Percentiles rank a stretch among this genome's conserved stretches.
Conservation (phyloP, 2,888 invertebrate species). For the Bombyx huttoni region DNA sequence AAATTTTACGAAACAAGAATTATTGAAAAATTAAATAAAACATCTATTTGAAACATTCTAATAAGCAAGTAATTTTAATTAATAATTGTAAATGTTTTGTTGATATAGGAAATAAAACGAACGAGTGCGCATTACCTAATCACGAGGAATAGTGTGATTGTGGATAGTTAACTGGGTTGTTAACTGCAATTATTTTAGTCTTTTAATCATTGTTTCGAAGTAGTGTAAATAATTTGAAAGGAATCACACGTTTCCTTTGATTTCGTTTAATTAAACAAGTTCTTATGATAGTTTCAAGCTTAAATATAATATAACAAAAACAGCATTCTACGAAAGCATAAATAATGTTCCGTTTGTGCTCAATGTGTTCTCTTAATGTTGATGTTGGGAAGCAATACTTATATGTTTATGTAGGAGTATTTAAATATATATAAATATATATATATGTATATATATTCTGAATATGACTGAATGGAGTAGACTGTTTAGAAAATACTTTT, state of each 20-base stretch:
- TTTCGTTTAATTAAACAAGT: background rate
- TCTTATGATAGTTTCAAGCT: background rate
- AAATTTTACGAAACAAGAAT: too few relatives aligned
- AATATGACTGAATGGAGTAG: slow-evolving; percentile 26
- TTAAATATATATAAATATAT: slow-evolving; percentile 6
- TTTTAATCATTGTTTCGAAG: too few relatives aligned
- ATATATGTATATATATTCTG: too few relatives aligned
- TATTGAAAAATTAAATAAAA: too few relatives aligned
- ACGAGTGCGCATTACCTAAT: too few relatives aligned
- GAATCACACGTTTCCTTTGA: background rate
- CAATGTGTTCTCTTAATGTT: slow-evolving; percentile 26
- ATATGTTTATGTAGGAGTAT: slow-evolving; percentile 13
- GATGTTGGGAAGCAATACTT: slow-evolving; percentile 22
- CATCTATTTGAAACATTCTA: too few relatives aligned
- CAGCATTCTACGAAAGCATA: slow-evolving; percentile 36
- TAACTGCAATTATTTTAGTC: too few relatives aligned
- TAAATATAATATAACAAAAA: slow-evolving; percentile 6
- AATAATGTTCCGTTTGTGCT: slow-evolving; percentile 29
- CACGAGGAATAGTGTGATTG: too few relatives aligned
- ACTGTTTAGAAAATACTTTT: slow-evolving; percentile 39
- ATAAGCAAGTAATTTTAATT: too few relatives aligned
- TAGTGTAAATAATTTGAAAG: background rate
- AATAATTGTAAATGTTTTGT: too few relatives aligned
- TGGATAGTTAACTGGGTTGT: too few relatives aligned
- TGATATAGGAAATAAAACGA: too few relatives aligned